Conservation (phyloP, 2,797 vertebrate genomes). For the Buphagus erythrorhynchus region DNA sequence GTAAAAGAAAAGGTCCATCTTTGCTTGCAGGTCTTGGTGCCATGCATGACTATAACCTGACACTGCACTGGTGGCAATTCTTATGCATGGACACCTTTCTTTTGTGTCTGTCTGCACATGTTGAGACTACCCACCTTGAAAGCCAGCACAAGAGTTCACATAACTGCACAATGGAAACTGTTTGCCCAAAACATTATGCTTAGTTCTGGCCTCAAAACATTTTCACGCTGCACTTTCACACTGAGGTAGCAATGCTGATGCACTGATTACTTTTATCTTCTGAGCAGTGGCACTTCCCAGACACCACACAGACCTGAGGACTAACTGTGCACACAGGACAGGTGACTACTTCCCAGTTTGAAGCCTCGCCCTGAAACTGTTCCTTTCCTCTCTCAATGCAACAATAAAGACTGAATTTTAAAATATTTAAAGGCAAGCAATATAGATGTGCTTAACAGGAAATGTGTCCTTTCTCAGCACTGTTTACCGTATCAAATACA, state of each 20-base stretch:
- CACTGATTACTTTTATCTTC: neutral
- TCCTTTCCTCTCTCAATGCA: neutral
- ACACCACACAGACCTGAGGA: neutral
- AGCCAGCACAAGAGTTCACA: rapidly evolving
- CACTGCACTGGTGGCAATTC: neutral
- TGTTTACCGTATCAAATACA: neutral
- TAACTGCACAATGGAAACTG: neutral
- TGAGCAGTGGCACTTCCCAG: neutral
- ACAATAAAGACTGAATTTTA: neutral
- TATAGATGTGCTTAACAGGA: neutral
- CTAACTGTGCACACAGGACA: neutral
- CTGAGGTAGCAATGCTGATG: neutral
- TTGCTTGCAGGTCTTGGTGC: neutral
- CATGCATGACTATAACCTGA: neutral
- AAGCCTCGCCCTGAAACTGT: neutral
- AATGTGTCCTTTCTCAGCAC: neutral
- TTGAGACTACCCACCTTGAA: neutral
- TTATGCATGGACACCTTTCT: neutral
- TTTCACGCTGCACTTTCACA: neutral
- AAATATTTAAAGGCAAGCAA: neutral
- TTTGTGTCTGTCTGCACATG: neutral
- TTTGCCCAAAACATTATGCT: neutral
- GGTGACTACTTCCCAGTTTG: neutral
- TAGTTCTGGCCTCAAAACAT: neutral
- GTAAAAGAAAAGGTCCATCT: neutral